Evolutionary conservation across 1,140 invertebrate genomes (phyloP), one percentile per base, ranked within the genome.

Genomic region (Pseudachorutes palmiensis): DNA sequence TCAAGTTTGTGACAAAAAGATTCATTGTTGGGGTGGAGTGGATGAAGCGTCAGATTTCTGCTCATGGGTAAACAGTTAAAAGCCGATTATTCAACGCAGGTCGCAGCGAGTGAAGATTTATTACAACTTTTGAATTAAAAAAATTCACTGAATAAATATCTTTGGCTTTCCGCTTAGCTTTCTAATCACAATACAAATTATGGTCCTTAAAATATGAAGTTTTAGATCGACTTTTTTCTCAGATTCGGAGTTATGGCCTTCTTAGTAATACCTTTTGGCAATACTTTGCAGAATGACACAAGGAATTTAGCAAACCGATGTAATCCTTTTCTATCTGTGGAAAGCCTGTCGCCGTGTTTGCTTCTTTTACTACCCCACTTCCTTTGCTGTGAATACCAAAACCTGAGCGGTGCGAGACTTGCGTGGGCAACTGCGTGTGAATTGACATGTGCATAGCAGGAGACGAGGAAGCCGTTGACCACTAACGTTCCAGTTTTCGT

Each of bases 41-140:
- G 66, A 68, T 59, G 66, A 68, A 29, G 66, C 66, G 2, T 55
- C 55, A n/a, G 66, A 68, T 48, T 68, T 68, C 59, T 68, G 66
- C 28, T 41, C 66, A 1, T 68, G 62, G 61, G 61, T 68, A 1
- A 30, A 68, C 22, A 60, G 24, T 29, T 30, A 30, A 60, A 30
- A 28, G 58, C 9, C 19, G 36, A 9, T 12, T 45, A 19, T 45
- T 45, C 36, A 12, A 45, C 36, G 36, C n/a, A n/a, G n/a, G n/a
- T n/a, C n/a, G 36, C 36, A 45, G 36, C 36, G 36, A 19, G 36
- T 45, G 36, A 45, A 45, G 36, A 45, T 45, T 45, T 45, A n/a
- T n/a, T n/a, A n/a, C 36, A 45, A 45, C 9, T 9, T 45, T 45
- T 45, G 9, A 45, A 12, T 45, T 12, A 45, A 45, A 19, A 45